Conservation (phyloP, 2,797 vertebrate genomes). For the Sebastes steindachneri region DNA sequence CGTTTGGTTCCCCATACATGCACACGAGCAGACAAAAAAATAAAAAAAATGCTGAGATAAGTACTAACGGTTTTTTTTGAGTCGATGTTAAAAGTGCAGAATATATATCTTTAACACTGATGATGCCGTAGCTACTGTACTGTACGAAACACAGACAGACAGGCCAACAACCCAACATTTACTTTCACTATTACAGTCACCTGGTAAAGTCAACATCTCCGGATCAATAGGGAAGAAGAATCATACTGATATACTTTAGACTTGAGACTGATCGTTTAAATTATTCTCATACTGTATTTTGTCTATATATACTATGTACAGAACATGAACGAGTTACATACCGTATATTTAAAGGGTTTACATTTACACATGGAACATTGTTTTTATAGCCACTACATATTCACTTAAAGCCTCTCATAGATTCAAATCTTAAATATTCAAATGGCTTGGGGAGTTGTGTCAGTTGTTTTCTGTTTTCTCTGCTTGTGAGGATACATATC, state of each 20-base stretch:
- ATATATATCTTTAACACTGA: slow-evolving; percentile 62
- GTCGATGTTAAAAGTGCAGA: slow-evolving; percentile 46
- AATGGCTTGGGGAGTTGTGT: slow-evolving; percentile 28
- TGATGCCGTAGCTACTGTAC: slow-evolving; percentile 51
- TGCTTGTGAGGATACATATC: slow-evolving; percentile 43
- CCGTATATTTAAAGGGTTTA: slow-evolving; percentile 67
- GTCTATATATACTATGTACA: slow-evolving; percentile 79
- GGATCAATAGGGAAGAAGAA: slow-evolving; percentile 32
- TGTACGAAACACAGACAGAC: slow-evolving; percentile 60
- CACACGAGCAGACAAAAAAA: slow-evolving; percentile 5
- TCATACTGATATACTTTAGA: slow-evolving; percentile 57
- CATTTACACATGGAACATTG: slow-evolving; percentile 78
- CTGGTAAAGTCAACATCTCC: slow-evolving; percentile 46
- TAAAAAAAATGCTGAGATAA: slow-evolving; percentile 4
- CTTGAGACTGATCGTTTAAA: slow-evolving; percentile 2
- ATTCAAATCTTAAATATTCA: slow-evolving; percentile 43
- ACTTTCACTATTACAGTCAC: slow-evolving; percentile 57
- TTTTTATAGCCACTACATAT: slow-evolving; percentile 55
- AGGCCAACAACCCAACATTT: slow-evolving; percentile 53
- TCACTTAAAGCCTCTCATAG: slow-evolving; percentile 61
- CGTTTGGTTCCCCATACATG: slow-evolving; percentile 23
- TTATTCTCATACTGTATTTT: slow-evolving; percentile 47
- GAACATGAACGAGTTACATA: slow-evolving; percentile 51
- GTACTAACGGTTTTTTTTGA: slow-evolving; percentile 22
- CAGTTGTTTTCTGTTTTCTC: slow-evolving; percentile 22